Conservation (phyloP, 2,113 vertebrate species). For the Cheirogaleus medius region DNA sequence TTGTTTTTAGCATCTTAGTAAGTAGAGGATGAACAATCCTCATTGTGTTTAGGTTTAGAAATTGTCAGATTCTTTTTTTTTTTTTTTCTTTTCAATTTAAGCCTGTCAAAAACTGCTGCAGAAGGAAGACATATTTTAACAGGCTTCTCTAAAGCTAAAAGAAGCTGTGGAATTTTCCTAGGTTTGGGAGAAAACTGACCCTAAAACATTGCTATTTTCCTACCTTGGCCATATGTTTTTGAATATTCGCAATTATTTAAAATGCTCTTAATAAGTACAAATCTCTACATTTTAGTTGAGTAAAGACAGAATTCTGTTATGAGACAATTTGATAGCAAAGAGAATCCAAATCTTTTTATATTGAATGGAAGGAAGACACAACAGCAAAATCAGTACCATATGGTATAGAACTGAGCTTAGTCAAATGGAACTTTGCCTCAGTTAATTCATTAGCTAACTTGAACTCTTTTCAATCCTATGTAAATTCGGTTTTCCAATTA, state of each 20-base stretch:
- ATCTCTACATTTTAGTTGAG: not conserved
- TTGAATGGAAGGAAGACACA: not conserved
- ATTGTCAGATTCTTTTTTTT: not conserved
- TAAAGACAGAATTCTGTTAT: slow-evolving; percentile 25
- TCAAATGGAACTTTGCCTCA: slow-evolving; percentile 17
- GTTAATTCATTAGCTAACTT: slow-evolving; percentile 37
- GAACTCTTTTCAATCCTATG: not conserved
- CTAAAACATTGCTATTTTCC: slow-evolving; percentile 7
- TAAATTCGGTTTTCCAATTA: slow-evolving; percentile 54
- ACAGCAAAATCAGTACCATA: not conserved
- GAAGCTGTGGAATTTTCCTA: slow-evolving; percentile 6
- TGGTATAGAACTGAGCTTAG: not conserved
- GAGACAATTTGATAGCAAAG: slow-evolving; percentile 26
- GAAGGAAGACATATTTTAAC: slow-evolving; percentile 35
- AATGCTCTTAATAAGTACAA: slow-evolving; percentile 6
- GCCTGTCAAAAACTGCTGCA: not conserved
- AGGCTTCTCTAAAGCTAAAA: not conserved
- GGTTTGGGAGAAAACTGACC: not conserved
- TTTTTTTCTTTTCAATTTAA: not conserved
- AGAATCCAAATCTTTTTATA: slow-evolving; percentile 15
- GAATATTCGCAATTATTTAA: not conserved
- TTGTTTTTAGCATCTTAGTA: slow-evolving; percentile 33
- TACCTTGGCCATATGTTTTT: not conserved
- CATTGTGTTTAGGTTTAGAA: slow-evolving; percentile 25
- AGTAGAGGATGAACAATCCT: not conserved